phyloP scores from a whole-genome alignment of 2,888 invertebrate species.

The Apocheima hispidaria region DNA sequence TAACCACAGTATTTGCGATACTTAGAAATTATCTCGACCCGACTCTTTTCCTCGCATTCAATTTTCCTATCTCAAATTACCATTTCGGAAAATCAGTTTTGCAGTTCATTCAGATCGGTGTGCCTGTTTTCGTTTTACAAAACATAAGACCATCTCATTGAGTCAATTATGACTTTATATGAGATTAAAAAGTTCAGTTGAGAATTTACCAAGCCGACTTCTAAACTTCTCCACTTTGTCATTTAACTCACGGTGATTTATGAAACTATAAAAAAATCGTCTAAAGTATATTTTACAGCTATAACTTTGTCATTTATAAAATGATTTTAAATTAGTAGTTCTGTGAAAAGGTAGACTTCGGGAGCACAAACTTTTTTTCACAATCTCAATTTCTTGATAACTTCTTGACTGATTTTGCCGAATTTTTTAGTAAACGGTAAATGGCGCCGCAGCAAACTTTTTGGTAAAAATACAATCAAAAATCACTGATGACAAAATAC shows the following conservation, averaged over 20 bases:
- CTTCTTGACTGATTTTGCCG: no score
- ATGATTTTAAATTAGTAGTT: slow-evolving; percentile 64
- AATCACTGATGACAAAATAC: no score
- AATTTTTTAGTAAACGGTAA: no score
- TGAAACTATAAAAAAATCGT: slow-evolving; percentile 76
- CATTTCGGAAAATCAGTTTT: slow-evolving; percentile 66
- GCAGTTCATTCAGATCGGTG: slow-evolving; percentile 57
- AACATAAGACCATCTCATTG: slow-evolving; percentile 58
- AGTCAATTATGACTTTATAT: slow-evolving; percentile 82
- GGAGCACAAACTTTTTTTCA: no score
- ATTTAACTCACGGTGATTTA: slow-evolving; percentile 79
- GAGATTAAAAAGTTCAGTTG: slow-evolving; percentile 73
- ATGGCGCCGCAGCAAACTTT: no score
- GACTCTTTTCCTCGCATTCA: slow-evolving; percentile 59
- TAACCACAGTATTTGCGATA: slow-evolving; percentile 67
- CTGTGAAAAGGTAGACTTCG: no score
- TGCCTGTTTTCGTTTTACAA: slow-evolving; percentile 23
- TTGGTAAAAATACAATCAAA: no score
- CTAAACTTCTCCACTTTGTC: slow-evolving; percentile 68
- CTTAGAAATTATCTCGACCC: slow-evolving; percentile 67
- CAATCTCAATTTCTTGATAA: no score
- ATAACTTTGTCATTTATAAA: slow-evolving; percentile 66
- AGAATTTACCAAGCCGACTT: slow-evolving; percentile 76
- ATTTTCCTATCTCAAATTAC: slow-evolving; percentile 58
- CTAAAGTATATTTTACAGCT: slow-evolving; percentile 72